phyloP scores from a whole-genome alignment of 2,797 vertebrate species.

The Coendou prehensilis region DNA sequence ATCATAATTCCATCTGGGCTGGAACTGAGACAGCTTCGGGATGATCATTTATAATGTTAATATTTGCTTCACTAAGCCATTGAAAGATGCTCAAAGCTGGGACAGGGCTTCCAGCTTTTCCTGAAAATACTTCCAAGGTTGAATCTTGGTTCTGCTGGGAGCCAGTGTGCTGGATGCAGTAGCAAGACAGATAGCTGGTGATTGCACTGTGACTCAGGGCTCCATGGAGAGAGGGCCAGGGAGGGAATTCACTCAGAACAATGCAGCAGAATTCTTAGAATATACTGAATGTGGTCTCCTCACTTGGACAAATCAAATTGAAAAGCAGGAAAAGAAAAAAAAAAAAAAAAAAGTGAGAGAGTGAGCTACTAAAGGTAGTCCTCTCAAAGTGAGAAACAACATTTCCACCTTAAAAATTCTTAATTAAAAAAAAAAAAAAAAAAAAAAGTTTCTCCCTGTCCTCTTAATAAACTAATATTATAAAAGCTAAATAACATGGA shows the following conservation, averaged over 20 bases:
- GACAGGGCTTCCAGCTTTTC: not conserved
- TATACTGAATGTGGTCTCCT: constrained; percentile 41
- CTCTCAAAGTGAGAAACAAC: not conserved
- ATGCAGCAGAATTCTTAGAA: not conserved
- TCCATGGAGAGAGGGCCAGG: not conserved
- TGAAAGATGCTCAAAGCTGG: not conserved
- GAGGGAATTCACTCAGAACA: constrained; percentile 30
- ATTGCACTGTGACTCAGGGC: not conserved
- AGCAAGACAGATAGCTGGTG: constrained; percentile 11
- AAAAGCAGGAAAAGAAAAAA: not conserved
- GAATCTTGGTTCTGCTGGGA: not conserved
- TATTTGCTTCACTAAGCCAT: not conserved
- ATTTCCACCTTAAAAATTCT: constrained; percentile 15
- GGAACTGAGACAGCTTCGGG: constrained; percentile 29
- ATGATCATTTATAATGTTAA: constrained; percentile 58
- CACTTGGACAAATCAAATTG: constrained; percentile 42
- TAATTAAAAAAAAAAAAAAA: not conserved
- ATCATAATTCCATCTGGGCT: constrained; percentile 75
- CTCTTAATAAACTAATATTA: not conserved
- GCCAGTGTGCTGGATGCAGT: not conserved
- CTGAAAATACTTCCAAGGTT: constrained; percentile 10
- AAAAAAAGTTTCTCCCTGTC: not conserved
- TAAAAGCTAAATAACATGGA: not conserved
- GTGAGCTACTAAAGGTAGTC: not conserved
- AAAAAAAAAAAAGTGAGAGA: not conserved